Conservation (phyloP, 1,140 invertebrate genomes). For the Cydia amplana region DNA sequence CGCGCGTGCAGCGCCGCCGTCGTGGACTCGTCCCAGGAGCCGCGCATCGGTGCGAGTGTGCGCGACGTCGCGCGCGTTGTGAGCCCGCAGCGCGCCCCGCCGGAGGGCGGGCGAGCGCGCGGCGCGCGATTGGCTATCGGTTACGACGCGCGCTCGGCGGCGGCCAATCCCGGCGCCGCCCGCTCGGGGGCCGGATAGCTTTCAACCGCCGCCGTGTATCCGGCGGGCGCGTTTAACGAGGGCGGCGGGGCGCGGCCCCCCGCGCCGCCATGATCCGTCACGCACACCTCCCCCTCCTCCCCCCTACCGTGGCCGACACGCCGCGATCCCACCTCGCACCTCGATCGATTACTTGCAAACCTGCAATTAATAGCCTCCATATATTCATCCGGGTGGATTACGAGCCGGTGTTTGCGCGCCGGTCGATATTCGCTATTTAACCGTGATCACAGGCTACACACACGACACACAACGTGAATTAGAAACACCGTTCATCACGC, state of each 20-base stretch:
- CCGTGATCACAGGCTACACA: conserved; percentile 25
- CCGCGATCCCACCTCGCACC: conserved; percentile 37
- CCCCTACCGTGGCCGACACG: conserved; percentile 37
- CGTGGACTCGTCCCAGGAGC: conserved; percentile 74
- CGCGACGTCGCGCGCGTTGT: conserved; percentile 67
- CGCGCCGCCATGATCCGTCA: conserved; percentile 72
- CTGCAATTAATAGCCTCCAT: conserved; percentile 77
- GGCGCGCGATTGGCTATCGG: conserved; percentile 58
- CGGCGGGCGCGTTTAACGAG: conserved; percentile 70
- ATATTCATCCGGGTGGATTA: conserved; percentile 71
- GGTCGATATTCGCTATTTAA: conserved; percentile 52
- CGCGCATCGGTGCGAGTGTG: conserved; percentile 74
- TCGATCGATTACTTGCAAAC: conserved; percentile 73
- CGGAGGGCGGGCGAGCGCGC: conserved; percentile 47
- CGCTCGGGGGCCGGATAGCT: conserved; percentile 68
- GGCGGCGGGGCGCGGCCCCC: conserved; percentile 57
- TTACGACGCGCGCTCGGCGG: conserved; percentile 47
- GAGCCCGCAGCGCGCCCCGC: conserved; percentile 43
- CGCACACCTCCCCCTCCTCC: conserved; percentile 58
- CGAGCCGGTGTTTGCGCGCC: conserved; percentile 62
- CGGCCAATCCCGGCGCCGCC: conserved; percentile 64
- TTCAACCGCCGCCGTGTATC: conserved; percentile 66
- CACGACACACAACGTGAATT: not conserved
- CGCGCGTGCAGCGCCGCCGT: conserved; percentile 75
- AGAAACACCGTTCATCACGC: conserved; percentile 24